Evolutionary conservation across 2,888 invertebrate genomes (phyloP).

Genomic region (Troides oblongomaculatus): DNA sequence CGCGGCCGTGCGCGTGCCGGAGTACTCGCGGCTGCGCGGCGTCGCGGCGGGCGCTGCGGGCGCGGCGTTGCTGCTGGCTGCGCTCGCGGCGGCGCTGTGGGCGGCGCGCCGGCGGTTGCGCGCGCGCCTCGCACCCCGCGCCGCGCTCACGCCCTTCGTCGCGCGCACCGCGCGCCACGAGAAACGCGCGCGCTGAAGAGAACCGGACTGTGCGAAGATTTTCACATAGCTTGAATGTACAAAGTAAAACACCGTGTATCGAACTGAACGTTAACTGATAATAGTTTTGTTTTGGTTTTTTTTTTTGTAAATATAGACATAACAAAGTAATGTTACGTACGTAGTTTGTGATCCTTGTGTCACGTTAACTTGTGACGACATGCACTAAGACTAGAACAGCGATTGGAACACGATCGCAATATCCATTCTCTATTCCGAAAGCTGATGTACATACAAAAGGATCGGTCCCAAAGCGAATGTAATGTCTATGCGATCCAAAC

Average conservation of each 20-base stretch:
- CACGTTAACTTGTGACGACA: slow-evolving; percentile 15
- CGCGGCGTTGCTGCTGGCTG: slow-evolving; percentile 83
- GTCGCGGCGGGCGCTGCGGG: slow-evolving; percentile 86
- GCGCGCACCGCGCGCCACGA: slow-evolving; percentile 16
- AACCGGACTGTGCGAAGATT: not conserved
- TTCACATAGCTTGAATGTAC: not conserved
- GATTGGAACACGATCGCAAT: no score
- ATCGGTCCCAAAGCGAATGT: no score
- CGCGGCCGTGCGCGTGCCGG: slow-evolving; percentile 83
- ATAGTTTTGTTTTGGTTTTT: not conserved
- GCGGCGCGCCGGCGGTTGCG: slow-evolving; percentile 54
- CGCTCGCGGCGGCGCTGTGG: slow-evolving; percentile 81
- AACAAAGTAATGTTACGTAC: not conserved
- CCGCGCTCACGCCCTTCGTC: slow-evolving; percentile 38
- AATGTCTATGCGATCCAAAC: no score
- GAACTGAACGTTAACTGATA: not conserved
- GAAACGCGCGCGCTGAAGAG: slow-evolving; percentile 3
- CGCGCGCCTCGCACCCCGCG: slow-evolving; percentile 44
- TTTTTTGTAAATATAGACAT: slow-evolving; percentile 3
- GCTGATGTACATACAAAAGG: no score
- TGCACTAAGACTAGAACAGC: no score
- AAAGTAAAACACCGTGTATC: not conserved
- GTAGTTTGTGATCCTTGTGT: not conserved
- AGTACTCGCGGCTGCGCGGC: slow-evolving; percentile 84
- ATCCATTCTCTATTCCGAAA: no score